These are phyloP conservation scores for Eupithecia inturbata DNA, from an alignment of 2,888 invertebrate species.

Conservation along the genomic window DNA sequence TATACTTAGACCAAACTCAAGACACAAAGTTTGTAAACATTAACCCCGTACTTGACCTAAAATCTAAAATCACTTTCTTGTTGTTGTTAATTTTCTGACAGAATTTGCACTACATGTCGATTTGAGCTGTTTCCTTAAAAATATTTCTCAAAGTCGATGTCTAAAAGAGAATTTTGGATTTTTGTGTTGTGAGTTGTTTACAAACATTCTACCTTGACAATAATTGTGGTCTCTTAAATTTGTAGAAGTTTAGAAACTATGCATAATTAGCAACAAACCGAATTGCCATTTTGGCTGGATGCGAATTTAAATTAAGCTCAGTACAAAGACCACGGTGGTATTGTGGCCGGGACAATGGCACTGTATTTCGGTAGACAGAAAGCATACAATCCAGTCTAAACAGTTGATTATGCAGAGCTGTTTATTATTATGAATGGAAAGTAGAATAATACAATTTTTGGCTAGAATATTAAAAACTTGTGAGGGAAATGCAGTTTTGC, in stretches of 20 bases:
- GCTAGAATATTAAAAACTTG: neutral
- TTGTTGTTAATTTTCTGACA: neutral
- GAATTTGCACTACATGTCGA: neutral
- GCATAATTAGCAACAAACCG: slow-evolving; percentile 36
- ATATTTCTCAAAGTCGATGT: neutral
- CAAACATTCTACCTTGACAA: neutral
- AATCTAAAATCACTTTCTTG: neutral
- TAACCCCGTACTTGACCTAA: neutral
- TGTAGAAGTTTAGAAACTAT: slow-evolving; percentile 33
- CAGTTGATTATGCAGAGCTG: slow-evolving; percentile 22
- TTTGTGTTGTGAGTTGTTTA: neutral
- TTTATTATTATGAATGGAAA: slow-evolving; percentile 22
- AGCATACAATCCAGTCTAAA: slow-evolving; percentile 25
- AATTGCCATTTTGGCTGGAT: slow-evolving; percentile 43
- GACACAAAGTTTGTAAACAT: too few species aligned
- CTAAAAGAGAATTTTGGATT: neutral
- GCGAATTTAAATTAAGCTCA: slow-evolving; percentile 38
- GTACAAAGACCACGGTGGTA: slow-evolving; percentile 39
- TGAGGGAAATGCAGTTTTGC: neutral
- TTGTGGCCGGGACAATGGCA: slow-evolving; percentile 39
- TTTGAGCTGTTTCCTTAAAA: neutral
- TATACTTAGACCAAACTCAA: too few species aligned
- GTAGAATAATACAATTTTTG: neutral
- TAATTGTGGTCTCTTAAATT: slow-evolving; percentile 23
- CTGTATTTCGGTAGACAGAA: slow-evolving; percentile 22